Conservation (phyloP, 2,888 invertebrate genomes). For the Malacosoma neustria region DNA sequence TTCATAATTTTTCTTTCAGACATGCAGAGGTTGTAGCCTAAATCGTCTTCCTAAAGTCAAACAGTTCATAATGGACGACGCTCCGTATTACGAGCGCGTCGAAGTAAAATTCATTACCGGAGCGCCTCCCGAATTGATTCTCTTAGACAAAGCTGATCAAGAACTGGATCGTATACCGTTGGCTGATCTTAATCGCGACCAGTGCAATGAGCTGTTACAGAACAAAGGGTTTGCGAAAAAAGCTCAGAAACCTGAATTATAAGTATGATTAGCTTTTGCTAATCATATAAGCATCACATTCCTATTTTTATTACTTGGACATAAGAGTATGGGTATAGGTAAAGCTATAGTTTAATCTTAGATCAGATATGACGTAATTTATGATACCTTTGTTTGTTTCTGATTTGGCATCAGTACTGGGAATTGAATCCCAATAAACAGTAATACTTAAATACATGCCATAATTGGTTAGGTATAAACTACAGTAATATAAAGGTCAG, state of each 20-base stretch:
- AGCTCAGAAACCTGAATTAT: conserved; percentile 39
- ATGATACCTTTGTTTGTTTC: no score
- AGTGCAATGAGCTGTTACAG: conserved; percentile 79
- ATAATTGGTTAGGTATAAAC: no score
- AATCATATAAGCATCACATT: no score
- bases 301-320: no score
- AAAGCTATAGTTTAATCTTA: no score
- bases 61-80: conserved; percentile 78
- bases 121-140: conserved; percentile 77
- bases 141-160: conserved; percentile 70
- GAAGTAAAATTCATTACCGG: conserved; percentile 80
- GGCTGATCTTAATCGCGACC: conserved; percentile 69
- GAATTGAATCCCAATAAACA: no score
- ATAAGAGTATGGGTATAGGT: no score
- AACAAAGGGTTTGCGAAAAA: conserved; percentile 75
- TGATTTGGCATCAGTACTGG: no score
- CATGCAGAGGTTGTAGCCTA: conserved; percentile 80
- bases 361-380: no score
- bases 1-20: conserved; percentile 56
- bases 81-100: conserved; percentile 76
- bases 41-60: conserved; percentile 80
- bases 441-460: no score
- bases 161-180: conserved; percentile 79
- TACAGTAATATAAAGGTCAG: no score
- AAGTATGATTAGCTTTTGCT: no score